phyloP scores from a whole-genome alignment of 2,888 invertebrate genomes.

The Catocala nupta region DNA sequence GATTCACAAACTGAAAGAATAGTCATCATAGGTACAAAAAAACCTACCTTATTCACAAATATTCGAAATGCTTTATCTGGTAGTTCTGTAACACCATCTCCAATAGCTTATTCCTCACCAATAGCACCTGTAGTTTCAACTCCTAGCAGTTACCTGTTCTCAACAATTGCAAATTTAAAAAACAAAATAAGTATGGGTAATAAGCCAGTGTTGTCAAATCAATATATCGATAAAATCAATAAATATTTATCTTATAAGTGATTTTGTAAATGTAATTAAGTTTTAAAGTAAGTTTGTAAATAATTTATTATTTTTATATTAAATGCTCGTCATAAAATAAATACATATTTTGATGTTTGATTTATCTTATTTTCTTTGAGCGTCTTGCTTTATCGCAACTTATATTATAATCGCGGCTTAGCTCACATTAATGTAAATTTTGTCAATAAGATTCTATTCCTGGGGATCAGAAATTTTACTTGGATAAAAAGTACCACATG shows the following conservation, averaged over 20 bases:
- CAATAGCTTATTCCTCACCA: constrained; percentile 19
- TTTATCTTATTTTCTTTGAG: background rate
- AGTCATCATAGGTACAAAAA: constrained; percentile 63
- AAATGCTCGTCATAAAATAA: background rate
- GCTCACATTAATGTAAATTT: too few relatives aligned
- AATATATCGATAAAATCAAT: constrained; percentile 76
- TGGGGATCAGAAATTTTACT: too few relatives aligned
- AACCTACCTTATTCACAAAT: constrained; percentile 68
- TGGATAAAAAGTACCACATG: too few relatives aligned
- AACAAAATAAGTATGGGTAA: constrained; percentile 62
- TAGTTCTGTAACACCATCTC: constrained; percentile 44
- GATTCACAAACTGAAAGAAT: constrained; percentile 63
- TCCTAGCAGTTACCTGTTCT: constrained; percentile 66
- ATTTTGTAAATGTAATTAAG: constrained; percentile 13
- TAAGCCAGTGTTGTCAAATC: constrained; percentile 70
- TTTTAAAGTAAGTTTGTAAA: constrained; percentile 14
- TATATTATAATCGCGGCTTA: too few relatives aligned
- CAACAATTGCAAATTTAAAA: constrained; percentile 72
- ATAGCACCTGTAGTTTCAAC: constrained; percentile 51
- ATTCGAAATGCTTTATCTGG: constrained; percentile 56
- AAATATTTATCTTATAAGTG: constrained; percentile 74
- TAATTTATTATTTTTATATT: constrained; percentile 16
- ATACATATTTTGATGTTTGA: background rate
- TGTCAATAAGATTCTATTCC: too few relatives aligned
- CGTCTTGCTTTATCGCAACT: too few relatives aligned